These are phyloP conservation scores for Seriola aureovittata DNA, from an alignment of 2,113 vertebrate species.

Conservation along the genomic window DNA sequence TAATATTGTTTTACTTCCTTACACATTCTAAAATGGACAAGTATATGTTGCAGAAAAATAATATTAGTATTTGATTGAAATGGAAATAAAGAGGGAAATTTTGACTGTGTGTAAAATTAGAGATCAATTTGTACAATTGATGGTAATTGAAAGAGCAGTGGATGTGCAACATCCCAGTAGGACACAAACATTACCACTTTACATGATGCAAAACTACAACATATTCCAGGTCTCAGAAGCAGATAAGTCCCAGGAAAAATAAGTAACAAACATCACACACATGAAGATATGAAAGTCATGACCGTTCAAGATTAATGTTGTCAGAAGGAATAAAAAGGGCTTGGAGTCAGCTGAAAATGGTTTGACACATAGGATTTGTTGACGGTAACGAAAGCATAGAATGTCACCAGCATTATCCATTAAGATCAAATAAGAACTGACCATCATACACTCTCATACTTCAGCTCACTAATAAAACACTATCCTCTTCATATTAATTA, in stretches of 20 bases:
- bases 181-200: background rate
- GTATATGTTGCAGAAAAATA: background rate
- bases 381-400: background rate
- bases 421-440: background rate
- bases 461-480: slow-evolving; percentile 30
- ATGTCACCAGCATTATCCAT: background rate
- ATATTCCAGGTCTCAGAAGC: background rate
- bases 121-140: slow-evolving; percentile 1
- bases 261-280: background rate
- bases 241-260: background rate
- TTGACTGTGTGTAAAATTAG: background rate
- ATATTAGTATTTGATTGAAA: slow-evolving; percentile 33
- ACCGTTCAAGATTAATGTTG: background rate
- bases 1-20: slow-evolving; percentile 34
- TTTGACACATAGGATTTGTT: background rate
- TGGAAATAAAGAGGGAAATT: background rate
- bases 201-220: slow-evolving; percentile 11
- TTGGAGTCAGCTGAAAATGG: background rate
- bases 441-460: slow-evolving; percentile 14
- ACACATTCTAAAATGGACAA: slow-evolving; percentile 11
- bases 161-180: background rate
- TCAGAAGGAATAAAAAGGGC: background rate
- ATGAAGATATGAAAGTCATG: background rate
- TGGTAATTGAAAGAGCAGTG: slow-evolving; percentile 24
- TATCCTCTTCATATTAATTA: slow-evolving; percentile 69